phyloP scores from a whole-genome alignment of 2,888 invertebrate species.

The Rhorus exstirpatorius region DNA sequence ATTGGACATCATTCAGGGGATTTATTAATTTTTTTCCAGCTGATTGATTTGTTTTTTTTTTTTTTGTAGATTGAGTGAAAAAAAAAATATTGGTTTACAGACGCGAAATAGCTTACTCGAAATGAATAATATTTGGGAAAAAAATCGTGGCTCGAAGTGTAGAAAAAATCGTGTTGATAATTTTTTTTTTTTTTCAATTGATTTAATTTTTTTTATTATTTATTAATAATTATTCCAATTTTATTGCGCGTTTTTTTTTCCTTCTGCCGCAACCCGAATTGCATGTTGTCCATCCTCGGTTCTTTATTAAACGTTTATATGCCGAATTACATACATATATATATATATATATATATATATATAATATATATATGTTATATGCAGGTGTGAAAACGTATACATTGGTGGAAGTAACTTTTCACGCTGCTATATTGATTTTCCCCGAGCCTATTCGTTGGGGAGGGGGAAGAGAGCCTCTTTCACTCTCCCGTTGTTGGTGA shows the following conservation, averaged over 20 bases:
- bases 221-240: no score
- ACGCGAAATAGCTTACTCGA: no score
- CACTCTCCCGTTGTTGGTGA: constrained; percentile 41
- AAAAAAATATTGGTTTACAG: no score
- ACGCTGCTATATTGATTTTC: constrained; percentile 80
- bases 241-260: constrained; percentile 72
- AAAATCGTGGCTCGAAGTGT: no score
- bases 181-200: not conserved
- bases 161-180: no score
- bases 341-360: constrained; percentile 2
- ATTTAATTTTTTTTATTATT: not conserved
- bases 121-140: no score
- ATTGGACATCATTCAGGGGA: no score
- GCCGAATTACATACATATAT: not conserved
- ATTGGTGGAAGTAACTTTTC: constrained; percentile 72
- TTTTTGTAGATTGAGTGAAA: no score
- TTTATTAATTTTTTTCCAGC: no score
- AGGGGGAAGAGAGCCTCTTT: constrained; percentile 16
- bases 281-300: constrained; percentile 5
- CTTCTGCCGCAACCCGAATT: constrained; percentile 52
- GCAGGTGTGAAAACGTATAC: not conserved
- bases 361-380: no score
- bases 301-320: constrained; percentile 30
- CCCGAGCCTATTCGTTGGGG: constrained; percentile 71
- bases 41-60: no score